phyloP scores from a whole-genome alignment of 2,797 vertebrate species.

The Phoxinus dragarum region DNA sequence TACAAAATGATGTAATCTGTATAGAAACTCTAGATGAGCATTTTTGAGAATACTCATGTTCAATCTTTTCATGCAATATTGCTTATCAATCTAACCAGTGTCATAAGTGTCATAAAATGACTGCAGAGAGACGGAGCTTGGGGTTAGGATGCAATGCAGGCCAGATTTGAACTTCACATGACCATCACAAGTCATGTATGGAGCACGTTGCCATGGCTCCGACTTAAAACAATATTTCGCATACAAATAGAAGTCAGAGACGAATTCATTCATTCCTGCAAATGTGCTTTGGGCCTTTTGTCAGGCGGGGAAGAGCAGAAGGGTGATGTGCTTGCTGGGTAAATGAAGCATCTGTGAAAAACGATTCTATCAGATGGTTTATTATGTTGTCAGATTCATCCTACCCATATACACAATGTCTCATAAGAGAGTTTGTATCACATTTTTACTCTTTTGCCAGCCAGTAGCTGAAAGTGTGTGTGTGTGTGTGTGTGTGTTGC shows the following conservation, averaged over 20 bases:
- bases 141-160: background rate
- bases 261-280: constrained; percentile 26
- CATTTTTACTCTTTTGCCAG: background rate
- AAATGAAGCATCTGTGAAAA: constrained; percentile 29
- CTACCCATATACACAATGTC: background rate
- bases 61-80: background rate
- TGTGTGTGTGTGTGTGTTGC: constrained; percentile 65
- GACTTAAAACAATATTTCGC: background rate
- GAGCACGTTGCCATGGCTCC: background rate
- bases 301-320: constrained; percentile 3
- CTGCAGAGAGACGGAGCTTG: background rate
- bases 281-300: constrained; percentile 25
- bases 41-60: background rate
- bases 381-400: constrained; percentile 33
- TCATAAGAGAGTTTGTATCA: constrained; percentile 6
- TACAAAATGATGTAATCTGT: too few relatives aligned
- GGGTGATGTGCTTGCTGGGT: constrained; percentile 11
- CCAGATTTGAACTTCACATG: background rate
- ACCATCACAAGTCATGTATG: background rate
- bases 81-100: background rate
- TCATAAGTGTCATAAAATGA: background rate
- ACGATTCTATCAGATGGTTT: constrained; percentile 17
- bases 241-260: background rate
- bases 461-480: constrained; percentile 20
- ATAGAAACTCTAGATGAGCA: background rate